These are phyloP conservation scores for Zophobas morio DNA, from an alignment of 1,140 invertebrate genomes.

Conservation along the genomic window DNA sequence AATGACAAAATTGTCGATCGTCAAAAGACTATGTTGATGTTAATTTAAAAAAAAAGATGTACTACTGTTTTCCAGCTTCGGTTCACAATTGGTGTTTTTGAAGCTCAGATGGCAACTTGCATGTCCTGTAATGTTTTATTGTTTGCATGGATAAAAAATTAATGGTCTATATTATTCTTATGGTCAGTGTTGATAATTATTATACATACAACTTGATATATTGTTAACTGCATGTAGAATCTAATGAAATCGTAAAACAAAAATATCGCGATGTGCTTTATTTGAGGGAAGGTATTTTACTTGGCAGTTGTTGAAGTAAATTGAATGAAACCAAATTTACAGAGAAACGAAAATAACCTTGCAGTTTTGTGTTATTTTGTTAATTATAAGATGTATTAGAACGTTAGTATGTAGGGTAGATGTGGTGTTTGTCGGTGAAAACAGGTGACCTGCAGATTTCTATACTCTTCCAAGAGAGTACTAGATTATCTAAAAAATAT, in stretches of 20 bases:
- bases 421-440: slow-evolving; percentile 21
- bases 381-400: slow-evolving; percentile 11
- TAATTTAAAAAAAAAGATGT: too few species aligned
- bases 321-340: slow-evolving; percentile 11
- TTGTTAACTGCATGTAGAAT: slow-evolving; percentile 31
- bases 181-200: slow-evolving; percentile 23
- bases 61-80: too few species aligned
- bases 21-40: too few species aligned
- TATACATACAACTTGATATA: neutral
- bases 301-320: slow-evolving; percentile 33
- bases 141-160: slow-evolving; percentile 38
- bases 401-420: slow-evolving; percentile 7
- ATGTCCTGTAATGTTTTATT: slow-evolving; percentile 21
- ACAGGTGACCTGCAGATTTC: slow-evolving; percentile 14
- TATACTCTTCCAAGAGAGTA: neutral
- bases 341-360: slow-evolving; percentile 4
- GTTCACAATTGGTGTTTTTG: neutral
- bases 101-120: neutral
- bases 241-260: slow-evolving; percentile 5
- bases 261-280: slow-evolving; percentile 29
- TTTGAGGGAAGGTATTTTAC: slow-evolving; percentile 44
- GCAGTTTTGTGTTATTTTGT: slow-evolving; percentile 17
- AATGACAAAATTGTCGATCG: too few species aligned
- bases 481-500: neutral
- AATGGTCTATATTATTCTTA: slow-evolving; percentile 17